These are phyloP conservation scores for Naso thynnoides DNA, from an alignment of 2,797 vertebrate genomes.

Conservation along the genomic window DNA sequence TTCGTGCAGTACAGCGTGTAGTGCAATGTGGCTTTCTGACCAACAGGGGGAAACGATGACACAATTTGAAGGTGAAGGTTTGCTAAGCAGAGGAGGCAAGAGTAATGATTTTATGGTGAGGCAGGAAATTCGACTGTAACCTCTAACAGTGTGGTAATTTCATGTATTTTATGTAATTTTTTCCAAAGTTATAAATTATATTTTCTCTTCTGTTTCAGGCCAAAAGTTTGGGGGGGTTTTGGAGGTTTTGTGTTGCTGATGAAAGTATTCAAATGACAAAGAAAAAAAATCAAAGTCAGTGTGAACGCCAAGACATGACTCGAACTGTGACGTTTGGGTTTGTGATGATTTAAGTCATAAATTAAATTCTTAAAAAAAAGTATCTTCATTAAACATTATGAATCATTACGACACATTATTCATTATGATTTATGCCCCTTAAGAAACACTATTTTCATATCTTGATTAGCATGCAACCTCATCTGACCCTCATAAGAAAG, in stretches of 20 bases:
- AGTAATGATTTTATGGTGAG: not conserved
- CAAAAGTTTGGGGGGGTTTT: too few relatives aligned
- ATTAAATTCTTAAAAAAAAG: not conserved
- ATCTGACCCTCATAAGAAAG: conserved; percentile 26
- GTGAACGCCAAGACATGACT: too few relatives aligned
- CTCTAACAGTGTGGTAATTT: not conserved
- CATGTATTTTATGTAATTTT: not conserved
- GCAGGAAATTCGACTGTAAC: not conserved
- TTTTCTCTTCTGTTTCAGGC: too few relatives aligned
- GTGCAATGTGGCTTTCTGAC: conserved; percentile 27
- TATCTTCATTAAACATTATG: not conserved
- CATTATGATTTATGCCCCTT: not conserved
- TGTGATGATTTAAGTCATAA: not conserved
- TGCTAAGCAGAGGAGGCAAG: not conserved
- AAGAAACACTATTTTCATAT: conserved; percentile 16
- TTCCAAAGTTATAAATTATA: not conserved
- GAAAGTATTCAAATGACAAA: too few relatives aligned
- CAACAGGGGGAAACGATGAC: conserved; percentile 30
- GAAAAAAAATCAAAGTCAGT: too few relatives aligned
- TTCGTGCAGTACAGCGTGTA: not conserved
- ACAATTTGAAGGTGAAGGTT: not conserved
- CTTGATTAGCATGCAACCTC: conserved; percentile 29
- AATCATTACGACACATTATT: conserved; percentile 13
- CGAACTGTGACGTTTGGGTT: too few relatives aligned
- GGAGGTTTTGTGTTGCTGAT: too few relatives aligned